Evolutionary conservation across 1,140 invertebrate genomes (phyloP).

Genomic region (Bilobella aurantiaca): DNA sequence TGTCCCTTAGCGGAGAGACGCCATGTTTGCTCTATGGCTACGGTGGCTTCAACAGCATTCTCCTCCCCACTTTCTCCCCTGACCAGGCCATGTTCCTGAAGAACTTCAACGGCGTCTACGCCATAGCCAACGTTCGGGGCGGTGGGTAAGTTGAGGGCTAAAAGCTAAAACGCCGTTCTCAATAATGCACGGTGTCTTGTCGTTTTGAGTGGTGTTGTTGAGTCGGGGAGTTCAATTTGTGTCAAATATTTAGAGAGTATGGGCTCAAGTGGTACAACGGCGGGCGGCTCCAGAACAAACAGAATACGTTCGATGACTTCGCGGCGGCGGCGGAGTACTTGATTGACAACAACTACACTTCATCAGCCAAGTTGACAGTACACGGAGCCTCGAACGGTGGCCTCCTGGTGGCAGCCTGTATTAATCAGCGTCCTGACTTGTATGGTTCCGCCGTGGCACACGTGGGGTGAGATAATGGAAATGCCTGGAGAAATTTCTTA

Average conservation of each 20-base stretch:
- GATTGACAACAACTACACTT: slow-evolving; percentile 69
- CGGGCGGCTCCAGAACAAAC: slow-evolving; percentile 82
- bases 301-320: slow-evolving; percentile 97
- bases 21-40: slow-evolving; percentile 87
- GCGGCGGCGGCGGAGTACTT: slow-evolving; percentile 83
- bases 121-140: slow-evolving; percentile 90
- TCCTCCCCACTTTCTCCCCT: slow-evolving; percentile 73
- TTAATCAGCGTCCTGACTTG: slow-evolving; percentile 89
- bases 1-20: slow-evolving; percentile 46
- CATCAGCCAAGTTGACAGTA: slow-evolving; percentile 61
- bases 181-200: not conserved
- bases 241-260: slow-evolving; percentile 59
- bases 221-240: slow-evolving; percentile 22
- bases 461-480: slow-evolving; percentile 66
- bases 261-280: slow-evolving; percentile 93
- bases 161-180: not conserved
- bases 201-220: slow-evolving; percentile 5
- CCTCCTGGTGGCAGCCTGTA: slow-evolving; percentile 68
- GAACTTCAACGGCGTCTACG: slow-evolving; percentile 76
- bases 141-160: slow-evolving; percentile 69
- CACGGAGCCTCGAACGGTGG: slow-evolving; percentile 51
- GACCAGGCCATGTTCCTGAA: slow-evolving; percentile 77
- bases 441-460: slow-evolving; percentile 81
- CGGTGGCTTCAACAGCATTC: slow-evolving; percentile 88
- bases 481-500: too few relatives aligned